Base-by-base conservation (phyloP, 2,888 invertebrate species). In the Tachina fera region DNA sequence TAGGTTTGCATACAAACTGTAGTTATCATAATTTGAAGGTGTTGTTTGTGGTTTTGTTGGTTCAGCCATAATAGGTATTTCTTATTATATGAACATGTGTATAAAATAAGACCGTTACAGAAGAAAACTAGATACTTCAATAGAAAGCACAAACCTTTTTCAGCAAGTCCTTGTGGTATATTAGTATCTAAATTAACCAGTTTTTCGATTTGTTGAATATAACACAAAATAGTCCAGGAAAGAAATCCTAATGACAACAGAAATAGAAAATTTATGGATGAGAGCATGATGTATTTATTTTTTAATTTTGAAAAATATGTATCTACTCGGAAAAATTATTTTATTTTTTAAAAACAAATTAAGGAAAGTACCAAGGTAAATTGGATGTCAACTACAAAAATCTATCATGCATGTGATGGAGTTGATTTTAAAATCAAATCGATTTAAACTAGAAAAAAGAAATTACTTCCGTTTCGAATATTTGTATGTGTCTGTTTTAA, bases 1-100 rank as follows among this genome's bases (percentile, higher is more conserved):
- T 84, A 90, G 89, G 71, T 88, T 88, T 51, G 89, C 71, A 47
- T 89, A 91, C 0, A 89, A 43, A 49, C 90, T 89, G 9, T 88
- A 85, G 8, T 43, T 61, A 6, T 19, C 39, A 14, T 3, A 6
- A 49, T 41, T 61, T 19, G 22, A 1, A 9, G 70, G 31, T 22
- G 9, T 9, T 1, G 14, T 19, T 22, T 16, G 31, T 1, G 47
- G 13, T 19, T 39, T 63, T 3, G 19, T 1, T 19, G 16, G 9
- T 53, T 53, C 53, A 53, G 19, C 9, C 16, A 11, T 16, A 16
- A 53, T 6, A 19, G 53, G 53, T 16, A 3, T 53, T 53, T 53
- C 53, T 31, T 31, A 31, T 31, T 31, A 31, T 6, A 31, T 53
- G 9, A 16, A 9, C 14, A 47, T 47, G 13, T 47, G 14, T 13